These are phyloP conservation scores for Galaxias olidus DNA, from an alignment of 2,797 vertebrate genomes.

Conservation along the genomic window DNA sequence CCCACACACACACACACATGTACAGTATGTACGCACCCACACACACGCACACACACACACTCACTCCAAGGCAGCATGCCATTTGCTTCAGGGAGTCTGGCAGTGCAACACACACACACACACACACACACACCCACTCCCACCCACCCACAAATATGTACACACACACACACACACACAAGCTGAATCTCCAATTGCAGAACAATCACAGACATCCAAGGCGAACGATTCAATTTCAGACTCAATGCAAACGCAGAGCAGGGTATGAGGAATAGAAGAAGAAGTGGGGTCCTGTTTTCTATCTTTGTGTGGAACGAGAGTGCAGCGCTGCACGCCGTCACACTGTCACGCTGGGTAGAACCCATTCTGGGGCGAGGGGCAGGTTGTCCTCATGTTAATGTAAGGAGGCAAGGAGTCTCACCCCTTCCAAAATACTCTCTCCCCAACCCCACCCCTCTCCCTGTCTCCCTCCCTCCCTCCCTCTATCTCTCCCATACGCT, in stretches of 20 bases:
- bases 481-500: no score
- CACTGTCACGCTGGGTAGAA: no score
- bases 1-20: slow-evolving; percentile 12
- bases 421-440: no score
- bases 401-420: neutral
- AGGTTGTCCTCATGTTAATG: slow-evolving; percentile 20
- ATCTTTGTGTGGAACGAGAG: no score
- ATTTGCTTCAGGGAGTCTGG: no score
- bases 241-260: no score
- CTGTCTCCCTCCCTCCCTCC: neutral
- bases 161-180: slow-evolving; percentile 40
- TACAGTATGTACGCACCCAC: slow-evolving; percentile 32
- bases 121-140: neutral
- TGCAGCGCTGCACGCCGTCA: no score
- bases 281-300: no score
- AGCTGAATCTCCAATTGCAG: neutral
- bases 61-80: no score
- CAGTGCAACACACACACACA: neutral
- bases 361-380: neutral
- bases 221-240: slow-evolving; percentile 18
- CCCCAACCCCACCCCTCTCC: neutral
- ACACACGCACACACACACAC: slow-evolving; percentile 47
- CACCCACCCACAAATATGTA: slow-evolving; percentile 22
- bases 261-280: no score
- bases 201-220: slow-evolving; percentile 37